Conservation (phyloP, 2,888 invertebrate species). For the Scaptomyza cyrtandrae region DNA sequence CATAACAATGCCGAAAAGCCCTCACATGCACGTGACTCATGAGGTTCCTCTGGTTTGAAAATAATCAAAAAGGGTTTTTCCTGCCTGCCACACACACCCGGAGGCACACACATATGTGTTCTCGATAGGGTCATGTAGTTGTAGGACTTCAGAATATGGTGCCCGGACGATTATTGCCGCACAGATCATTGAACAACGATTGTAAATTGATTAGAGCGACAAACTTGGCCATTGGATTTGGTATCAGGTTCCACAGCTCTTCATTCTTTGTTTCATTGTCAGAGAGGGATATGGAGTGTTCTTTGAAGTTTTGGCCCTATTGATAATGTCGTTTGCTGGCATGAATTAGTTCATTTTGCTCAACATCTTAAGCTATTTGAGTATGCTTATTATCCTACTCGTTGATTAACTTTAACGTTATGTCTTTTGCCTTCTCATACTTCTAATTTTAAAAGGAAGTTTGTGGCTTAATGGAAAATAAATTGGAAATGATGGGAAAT, state of each 20-base stretch:
- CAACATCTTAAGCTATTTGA: no score
- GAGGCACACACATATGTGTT: slow-evolving; percentile 1
- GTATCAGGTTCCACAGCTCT: slow-evolving; percentile 29
- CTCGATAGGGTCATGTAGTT: slow-evolving; percentile 27
- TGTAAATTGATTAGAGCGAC: slow-evolving; percentile 64
- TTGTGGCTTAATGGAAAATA: no score
- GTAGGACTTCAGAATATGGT: slow-evolving; percentile 60
- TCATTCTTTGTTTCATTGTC: neutral
- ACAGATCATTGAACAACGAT: slow-evolving; percentile 73
- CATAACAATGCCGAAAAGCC: slow-evolving; percentile 39
- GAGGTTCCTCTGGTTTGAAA: neutral
- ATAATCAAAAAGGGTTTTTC: slow-evolving; percentile 21
- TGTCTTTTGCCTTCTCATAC: no score
- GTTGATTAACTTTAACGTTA: neutral
- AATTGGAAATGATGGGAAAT: no score
- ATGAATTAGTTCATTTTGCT: slow-evolving; percentile 3
- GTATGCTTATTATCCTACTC: no score
- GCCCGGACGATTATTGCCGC: slow-evolving; percentile 67
- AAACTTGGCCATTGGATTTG: slow-evolving; percentile 44
- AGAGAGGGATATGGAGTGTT: neutral
- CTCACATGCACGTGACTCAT: slow-evolving; percentile 63
- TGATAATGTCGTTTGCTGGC: slow-evolving; percentile 5
- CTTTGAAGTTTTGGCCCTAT: neutral
- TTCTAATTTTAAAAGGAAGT: no score
- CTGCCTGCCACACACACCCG: slow-evolving; percentile 8